phyloP scores from a whole-genome alignment of 1,140 invertebrate genomes.

The Armadillidium nasatum region DNA sequence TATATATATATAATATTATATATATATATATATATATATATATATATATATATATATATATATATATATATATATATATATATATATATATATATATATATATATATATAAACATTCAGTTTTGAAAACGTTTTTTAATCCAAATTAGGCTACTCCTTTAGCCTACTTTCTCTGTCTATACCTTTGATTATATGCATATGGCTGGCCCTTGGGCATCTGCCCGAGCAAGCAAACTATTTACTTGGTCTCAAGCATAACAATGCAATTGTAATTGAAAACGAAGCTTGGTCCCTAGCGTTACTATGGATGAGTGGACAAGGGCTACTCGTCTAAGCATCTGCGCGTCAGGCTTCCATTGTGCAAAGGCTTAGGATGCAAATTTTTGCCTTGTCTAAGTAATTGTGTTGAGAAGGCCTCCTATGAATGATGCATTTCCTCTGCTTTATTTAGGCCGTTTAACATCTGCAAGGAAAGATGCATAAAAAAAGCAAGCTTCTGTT shows the following conservation, averaged over 20 bases:
- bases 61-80: no score
- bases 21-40: no score
- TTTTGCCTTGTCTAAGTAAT: neutral
- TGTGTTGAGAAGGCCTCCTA: neutral
- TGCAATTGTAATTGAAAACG: neutral
- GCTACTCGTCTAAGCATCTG: neutral
- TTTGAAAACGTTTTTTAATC: no score
- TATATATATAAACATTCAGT: no score
- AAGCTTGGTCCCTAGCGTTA: neutral
- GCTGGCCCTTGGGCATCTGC: neutral
- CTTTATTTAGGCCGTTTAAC: constrained; percentile 1
- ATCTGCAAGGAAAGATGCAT: neutral
- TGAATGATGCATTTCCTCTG: neutral
- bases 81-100: no score
- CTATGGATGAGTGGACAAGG: neutral
- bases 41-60: no score
- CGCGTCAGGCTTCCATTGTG: neutral
- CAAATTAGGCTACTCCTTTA: no score
- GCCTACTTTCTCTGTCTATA: no score
- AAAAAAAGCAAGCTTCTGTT: no score
- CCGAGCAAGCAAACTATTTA: neutral
- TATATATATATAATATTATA: neutral
- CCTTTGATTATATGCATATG: neutral
- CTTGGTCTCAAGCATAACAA: neutral
- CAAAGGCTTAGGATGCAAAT: neutral